Conservation (phyloP, 2,113 vertebrate species). For the Psilopogon haemacephalus region DNA sequence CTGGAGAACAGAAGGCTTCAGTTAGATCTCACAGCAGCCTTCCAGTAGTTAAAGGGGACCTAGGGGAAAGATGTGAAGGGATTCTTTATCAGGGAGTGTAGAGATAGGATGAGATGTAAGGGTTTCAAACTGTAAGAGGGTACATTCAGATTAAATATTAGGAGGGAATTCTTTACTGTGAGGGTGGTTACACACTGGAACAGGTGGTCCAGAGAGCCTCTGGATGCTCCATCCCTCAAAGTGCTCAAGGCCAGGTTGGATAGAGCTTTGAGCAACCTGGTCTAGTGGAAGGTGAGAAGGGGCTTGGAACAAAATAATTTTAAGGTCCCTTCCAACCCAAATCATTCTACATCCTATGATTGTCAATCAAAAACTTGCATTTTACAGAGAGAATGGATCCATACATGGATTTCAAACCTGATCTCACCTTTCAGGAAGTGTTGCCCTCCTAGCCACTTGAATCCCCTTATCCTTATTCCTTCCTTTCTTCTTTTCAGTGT, state of each 20-base stretch:
- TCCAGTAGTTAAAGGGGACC: neutral
- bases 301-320: neutral
- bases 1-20: neutral
- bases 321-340: neutral
- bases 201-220: neutral
- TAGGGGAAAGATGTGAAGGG: neutral
- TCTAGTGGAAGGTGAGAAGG: neutral
- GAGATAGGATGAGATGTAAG: neutral
- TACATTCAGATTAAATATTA: neutral
- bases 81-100: neutral
- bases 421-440: neutral
- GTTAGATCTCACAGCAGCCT: neutral
- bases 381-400: neutral
- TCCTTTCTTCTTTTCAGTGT: neutral
- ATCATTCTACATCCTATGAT: neutral
- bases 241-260: no score
- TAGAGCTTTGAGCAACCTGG: neutral
- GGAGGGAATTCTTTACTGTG: neutral
- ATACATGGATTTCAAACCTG: rapidly evolving
- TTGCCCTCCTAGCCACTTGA: neutral
- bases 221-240: neutral
- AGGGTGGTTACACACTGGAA: neutral
- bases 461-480: neutral
- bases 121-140: neutral
- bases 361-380: neutral